These are phyloP conservation scores for Hippoglossus hippoglossus DNA, from an alignment of 2,797 vertebrate genomes.

Conservation along the genomic window DNA sequence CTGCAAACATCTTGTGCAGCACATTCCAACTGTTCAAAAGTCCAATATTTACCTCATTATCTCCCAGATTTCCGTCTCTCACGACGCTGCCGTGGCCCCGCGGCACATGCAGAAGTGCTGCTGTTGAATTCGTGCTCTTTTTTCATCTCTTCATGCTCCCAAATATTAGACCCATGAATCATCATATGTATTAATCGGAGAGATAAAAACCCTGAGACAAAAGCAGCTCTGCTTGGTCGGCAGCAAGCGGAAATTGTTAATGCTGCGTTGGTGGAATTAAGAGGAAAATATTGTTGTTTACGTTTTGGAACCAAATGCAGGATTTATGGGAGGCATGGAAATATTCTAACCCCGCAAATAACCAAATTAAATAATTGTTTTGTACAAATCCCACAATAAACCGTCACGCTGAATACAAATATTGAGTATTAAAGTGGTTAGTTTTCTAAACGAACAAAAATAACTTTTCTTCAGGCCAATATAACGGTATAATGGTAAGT, in stretches of 20 bases:
- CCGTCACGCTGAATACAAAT: no score
- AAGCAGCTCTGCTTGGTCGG: not conserved
- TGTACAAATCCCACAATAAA: no score
- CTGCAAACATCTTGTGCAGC: constrained; percentile 66
- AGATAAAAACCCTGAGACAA: constrained; percentile 11
- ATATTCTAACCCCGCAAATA: no score
- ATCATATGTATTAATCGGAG: not conserved
- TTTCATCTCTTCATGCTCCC: not conserved
- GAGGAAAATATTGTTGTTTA: not conserved
- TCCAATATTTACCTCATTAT: constrained; percentile 77
- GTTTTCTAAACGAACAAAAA: no score
- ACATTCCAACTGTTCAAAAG: constrained; percentile 58
- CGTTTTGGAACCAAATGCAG: not conserved
- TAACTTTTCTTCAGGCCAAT: no score
- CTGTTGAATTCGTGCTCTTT: constrained; percentile 4
- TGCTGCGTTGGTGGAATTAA: not conserved
- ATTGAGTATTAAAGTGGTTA: no score
- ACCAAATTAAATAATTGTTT: no score
- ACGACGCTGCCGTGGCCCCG: not conserved
- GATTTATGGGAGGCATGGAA: no score
- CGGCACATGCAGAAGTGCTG: constrained; percentile 1
- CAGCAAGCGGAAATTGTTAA: not conserved
- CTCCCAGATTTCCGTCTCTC: constrained; percentile 14
- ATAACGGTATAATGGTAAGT: no score
- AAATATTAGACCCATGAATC: not conserved